Conservation (phyloP, 2,888 invertebrate genomes). For the Thysanoteuthis rhombus region DNA sequence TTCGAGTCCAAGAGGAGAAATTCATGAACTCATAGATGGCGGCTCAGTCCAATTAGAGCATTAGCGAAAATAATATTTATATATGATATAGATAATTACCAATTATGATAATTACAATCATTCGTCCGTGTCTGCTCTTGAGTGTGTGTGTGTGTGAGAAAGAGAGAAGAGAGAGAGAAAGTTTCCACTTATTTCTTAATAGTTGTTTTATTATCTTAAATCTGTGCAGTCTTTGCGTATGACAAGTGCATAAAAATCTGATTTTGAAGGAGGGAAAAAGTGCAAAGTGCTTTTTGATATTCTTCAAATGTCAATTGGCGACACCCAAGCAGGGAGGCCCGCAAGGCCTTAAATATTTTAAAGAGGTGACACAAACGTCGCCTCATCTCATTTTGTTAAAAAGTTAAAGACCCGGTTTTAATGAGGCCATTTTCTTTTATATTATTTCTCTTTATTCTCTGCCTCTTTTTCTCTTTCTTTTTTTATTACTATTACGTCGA, state of each 20-base stretch:
- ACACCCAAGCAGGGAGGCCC: too few relatives aligned
- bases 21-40: too few relatives aligned
- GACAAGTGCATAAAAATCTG: background rate
- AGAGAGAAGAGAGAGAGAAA: too few relatives aligned
- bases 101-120: background rate
- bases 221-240: background rate
- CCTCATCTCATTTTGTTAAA: background rate
- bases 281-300: background rate
- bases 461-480: background rate
- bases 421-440: background rate
- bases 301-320: background rate
- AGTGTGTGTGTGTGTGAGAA: too few relatives aligned
- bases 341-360: background rate
- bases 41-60: too few relatives aligned
- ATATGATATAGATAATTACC: too few relatives aligned
- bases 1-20: too few relatives aligned
- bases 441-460: background rate
- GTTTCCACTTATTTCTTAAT: background rate
- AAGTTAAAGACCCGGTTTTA: background rate
- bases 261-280: background rate
- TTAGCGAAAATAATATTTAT: too few relatives aligned
- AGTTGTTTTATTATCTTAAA: background rate
- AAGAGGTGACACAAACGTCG: background rate
- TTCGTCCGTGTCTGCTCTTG: background rate
- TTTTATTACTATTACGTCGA: too few relatives aligned